Evolutionary conservation across 2,797 vertebrate species (phyloP).

Genomic region (Cuniculus paca): DNA sequence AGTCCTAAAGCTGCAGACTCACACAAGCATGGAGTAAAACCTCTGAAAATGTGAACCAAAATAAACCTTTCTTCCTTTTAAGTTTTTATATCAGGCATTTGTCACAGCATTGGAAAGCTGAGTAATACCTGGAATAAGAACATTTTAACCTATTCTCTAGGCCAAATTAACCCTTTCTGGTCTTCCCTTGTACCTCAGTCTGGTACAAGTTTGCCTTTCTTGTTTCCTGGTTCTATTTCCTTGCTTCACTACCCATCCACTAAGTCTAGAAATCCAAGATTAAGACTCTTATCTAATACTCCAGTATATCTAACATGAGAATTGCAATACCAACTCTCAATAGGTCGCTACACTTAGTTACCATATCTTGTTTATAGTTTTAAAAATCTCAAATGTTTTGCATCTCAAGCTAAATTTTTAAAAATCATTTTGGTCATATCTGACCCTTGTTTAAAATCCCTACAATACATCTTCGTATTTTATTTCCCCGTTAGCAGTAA

Average conservation of each 20-base stretch:
- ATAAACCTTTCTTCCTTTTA: not conserved
- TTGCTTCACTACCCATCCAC: not conserved
- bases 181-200: not conserved
- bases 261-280: not conserved
- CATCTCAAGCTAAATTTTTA: slow-evolving; percentile 24
- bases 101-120: not conserved
- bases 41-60: not conserved
- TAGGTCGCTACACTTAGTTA: not conserved
- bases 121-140: not conserved
- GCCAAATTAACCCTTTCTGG: not conserved
- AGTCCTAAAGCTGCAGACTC: not conserved
- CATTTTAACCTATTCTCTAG: not conserved
- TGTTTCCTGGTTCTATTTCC: not conserved
- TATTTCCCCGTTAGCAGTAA: not conserved
- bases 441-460: not conserved
- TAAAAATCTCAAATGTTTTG: slow-evolving; percentile 4
- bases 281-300: not conserved
- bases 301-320: not conserved
- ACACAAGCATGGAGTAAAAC: not conserved
- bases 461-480: not conserved
- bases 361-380: not conserved
- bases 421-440: slow-evolving; percentile 5
- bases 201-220: not conserved
- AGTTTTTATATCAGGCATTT: not conserved
- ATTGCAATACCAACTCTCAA: not conserved